phyloP scores from a whole-genome alignment of 2,113 vertebrate genomes.

The Carassius carassius region DNA sequence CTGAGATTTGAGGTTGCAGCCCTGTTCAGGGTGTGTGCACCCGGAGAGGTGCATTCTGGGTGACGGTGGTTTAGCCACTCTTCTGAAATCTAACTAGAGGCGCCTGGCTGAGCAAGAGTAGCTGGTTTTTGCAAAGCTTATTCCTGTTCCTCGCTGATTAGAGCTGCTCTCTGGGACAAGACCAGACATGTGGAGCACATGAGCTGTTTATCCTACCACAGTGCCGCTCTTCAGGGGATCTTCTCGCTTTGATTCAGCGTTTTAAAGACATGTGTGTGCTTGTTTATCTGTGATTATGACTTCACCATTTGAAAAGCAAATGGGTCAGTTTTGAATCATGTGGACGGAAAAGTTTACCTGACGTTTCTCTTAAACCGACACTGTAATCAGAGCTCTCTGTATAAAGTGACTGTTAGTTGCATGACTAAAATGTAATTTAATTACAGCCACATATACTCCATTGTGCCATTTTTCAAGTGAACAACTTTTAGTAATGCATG shows the following conservation, averaged over 20 bases:
- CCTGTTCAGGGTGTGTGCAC: slow-evolving; percentile 33
- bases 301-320: slow-evolving; percentile 37
- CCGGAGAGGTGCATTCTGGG: slow-evolving; percentile 54
- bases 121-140: slow-evolving; percentile 65
- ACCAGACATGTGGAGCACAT: slow-evolving; percentile 65
- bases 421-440: slow-evolving; percentile 7
- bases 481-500: background rate
- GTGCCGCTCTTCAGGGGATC: slow-evolving; percentile 14
- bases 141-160: slow-evolving; percentile 72
- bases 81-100: slow-evolving; percentile 14
- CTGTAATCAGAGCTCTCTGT: background rate
- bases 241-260: slow-evolving; percentile 47
- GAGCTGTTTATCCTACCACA: slow-evolving; percentile 34
- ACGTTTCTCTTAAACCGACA: background rate
- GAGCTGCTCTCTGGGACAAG: slow-evolving; percentile 64
- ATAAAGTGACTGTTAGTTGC: background rate
- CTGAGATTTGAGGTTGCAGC: slow-evolving; percentile 21
- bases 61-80: slow-evolving; percentile 51
- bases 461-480: slow-evolving; percentile 10
- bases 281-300: slow-evolving; percentile 47
- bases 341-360: background rate
- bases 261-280: slow-evolving; percentile 46
- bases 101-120: slow-evolving; percentile 70
- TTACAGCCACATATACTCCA: background rate
- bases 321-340: slow-evolving; percentile 11